Evolutionary conservation across 2,113 vertebrate genomes (phyloP).

Genomic region (Urocynchramus pylzowi): DNA sequence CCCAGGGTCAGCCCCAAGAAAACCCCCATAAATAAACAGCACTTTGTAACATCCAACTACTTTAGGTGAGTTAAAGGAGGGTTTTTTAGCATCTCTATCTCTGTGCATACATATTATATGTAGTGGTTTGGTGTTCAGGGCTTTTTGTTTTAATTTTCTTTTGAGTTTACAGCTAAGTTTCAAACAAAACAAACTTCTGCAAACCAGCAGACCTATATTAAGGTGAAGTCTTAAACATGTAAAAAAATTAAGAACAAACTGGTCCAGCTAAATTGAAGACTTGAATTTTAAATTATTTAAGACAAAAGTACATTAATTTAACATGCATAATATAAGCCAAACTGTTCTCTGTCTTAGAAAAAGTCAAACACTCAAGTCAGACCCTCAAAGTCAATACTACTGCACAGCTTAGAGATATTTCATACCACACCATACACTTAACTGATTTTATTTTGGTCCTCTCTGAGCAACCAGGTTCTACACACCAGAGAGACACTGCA

Average conservation of each 20-base stretch:
- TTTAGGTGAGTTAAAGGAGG: not conserved
- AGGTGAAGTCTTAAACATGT: not conserved
- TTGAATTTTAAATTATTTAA: not conserved
- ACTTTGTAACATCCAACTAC: not conserved
- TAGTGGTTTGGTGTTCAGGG: fast-evolving
- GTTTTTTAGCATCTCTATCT: not conserved
- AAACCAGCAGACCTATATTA: not conserved
- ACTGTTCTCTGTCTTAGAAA: not conserved
- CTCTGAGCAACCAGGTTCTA: not conserved
- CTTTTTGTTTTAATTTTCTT: not conserved
- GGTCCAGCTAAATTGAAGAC: not conserved
- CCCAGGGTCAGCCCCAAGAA: not conserved
- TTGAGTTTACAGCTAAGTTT: not conserved
- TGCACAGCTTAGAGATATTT: not conserved
- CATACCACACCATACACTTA: not conserved
- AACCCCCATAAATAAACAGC: not conserved
- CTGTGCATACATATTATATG: not conserved
- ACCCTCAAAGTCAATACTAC: not conserved
- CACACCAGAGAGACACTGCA: not conserved
- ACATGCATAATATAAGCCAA: not conserved
- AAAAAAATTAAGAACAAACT: not conserved
- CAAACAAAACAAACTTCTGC: not conserved
- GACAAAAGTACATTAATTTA: not conserved
- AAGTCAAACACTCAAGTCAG: no score
- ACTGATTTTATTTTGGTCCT: not conserved